Evolutionary conservation across 2,888 invertebrate species (phyloP), one percentile per base, ranked within the genome.

Genomic region (Nephrocerus scutellatus): DNA sequence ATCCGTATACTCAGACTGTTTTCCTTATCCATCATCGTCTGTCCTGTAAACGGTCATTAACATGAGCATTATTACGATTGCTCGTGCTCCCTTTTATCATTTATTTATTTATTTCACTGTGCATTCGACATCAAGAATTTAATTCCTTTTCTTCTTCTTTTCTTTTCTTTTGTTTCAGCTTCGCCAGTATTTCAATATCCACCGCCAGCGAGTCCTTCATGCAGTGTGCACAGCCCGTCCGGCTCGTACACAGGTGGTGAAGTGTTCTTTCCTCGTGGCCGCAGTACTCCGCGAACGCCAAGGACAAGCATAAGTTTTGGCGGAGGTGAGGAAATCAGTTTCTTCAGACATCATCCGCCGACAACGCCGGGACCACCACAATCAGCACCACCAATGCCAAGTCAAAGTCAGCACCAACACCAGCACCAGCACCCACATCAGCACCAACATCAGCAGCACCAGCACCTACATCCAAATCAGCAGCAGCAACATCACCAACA

Each of bases 171-270:
- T n/a, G n/a, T 56, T 60, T 13, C 52, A 68, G 69, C 62, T 42
- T 55, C 67, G 30, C 66, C 65, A 34, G 57, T 63, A 41, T 66
- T 67, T 41, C 66, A 66, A 49, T 66, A 63, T 50, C 63, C 68
- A 39, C 56, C 60, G 44, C 67, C 68, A 33, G 62, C 62, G 41
- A 68, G 68, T 43, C 68, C 68, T 38, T 65, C 66, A 4, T 68
- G 68, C 47, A 62, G 59, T 28, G 48, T 54, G 12, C 57, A 59
- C 47, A 64, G 62, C 47, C 60, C 63, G 38, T 49, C 52, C 38
- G 38, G 45, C 36, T 42, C 43, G 23, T 63, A 57, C 35, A 55
- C 53, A 12, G 60, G 56, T 39, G 60, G 60, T 35, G 66, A 68
- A 43, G 52, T 65, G 3, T 69, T 68, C 50, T 68, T 68, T 49